Conservation (phyloP, 2,888 invertebrate genomes). For the Cheilosia urbana region DNA sequence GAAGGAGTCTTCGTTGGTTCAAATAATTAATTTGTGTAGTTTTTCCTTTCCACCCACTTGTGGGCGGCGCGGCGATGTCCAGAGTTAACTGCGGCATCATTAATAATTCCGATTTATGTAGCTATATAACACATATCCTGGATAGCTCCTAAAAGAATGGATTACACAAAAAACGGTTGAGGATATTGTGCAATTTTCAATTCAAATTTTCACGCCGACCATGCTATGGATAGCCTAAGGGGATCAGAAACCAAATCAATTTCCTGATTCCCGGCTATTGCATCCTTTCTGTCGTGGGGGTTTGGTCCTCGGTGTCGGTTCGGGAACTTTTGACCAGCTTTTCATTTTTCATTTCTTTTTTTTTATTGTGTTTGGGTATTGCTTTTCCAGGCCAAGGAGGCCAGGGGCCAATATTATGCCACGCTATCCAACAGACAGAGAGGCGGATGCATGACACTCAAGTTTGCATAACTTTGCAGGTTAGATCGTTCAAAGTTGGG, state of each 20-base stretch:
- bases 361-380: not conserved
- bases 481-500: constrained; percentile 33
- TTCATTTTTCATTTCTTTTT: not conserved
- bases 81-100: constrained; percentile 43
- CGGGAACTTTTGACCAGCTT: constrained; percentile 17
- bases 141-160: too few relatives aligned
- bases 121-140: not conserved
- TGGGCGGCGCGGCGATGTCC: not conserved
- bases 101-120: constrained; percentile 43
- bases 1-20: constrained; percentile 16
- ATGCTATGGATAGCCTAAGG: not conserved
- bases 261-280: constrained; percentile 10
- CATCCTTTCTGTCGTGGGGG: constrained; percentile 4
- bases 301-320: not conserved
- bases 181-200: constrained; percentile 32
- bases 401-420: constrained; percentile 1
- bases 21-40: constrained; percentile 59
- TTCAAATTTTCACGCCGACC: constrained; percentile 1
- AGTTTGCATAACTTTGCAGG: constrained; percentile 28
- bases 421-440: not conserved
- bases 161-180: too few relatives aligned
- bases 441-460: not conserved
- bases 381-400: not conserved
- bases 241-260: constrained; percentile 12
- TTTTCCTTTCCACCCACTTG: not conserved